Evolutionary conservation across 1,140 invertebrate species (phyloP).

Genomic region (Pseudoatta argentina): DNA sequence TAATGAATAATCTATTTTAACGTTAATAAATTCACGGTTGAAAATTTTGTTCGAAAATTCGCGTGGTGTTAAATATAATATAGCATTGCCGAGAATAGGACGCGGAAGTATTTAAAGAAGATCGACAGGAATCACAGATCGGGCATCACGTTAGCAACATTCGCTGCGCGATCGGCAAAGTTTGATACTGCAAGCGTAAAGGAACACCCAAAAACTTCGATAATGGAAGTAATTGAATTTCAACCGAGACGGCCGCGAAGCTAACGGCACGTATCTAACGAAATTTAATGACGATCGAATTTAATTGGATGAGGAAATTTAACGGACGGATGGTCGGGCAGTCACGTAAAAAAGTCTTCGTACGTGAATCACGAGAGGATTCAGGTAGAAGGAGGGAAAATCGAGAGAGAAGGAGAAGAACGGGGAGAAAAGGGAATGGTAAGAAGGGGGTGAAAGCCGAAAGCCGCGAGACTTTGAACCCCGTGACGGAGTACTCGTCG

Average conservation of each 20-base stretch:
- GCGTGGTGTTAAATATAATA: not conserved
- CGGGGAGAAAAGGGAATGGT: not conserved
- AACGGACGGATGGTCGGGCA: slow-evolving; percentile 59
- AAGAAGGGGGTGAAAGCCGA: slow-evolving; percentile 40
- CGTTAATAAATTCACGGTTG: not conserved
- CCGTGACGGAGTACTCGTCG: slow-evolving; percentile 62
- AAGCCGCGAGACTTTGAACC: slow-evolving; percentile 59
- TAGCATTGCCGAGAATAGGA: not conserved
- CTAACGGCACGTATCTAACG: slow-evolving; percentile 64
- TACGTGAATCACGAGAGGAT: slow-evolving; percentile 50
- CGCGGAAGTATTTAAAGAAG: not conserved
- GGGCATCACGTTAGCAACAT: slow-evolving; percentile 46
- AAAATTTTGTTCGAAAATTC: slow-evolving; percentile 19
- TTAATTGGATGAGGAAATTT: slow-evolving; percentile 64
- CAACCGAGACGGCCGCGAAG: slow-evolving; percentile 43
- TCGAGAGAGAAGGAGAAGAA: not conserved
- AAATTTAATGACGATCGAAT: slow-evolving; percentile 65
- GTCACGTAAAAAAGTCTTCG: slow-evolving; percentile 64
- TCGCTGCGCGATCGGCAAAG: slow-evolving; percentile 49
- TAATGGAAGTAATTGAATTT: slow-evolving; percentile 65
- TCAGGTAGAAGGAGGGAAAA: not conserved
- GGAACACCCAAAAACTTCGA: slow-evolving; percentile 61
- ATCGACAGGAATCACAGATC: slow-evolving; percentile 23
- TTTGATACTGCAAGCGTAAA: slow-evolving; percentile 58
- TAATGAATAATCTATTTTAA: slow-evolving; percentile 10